phyloP scores from a whole-genome alignment of 1,140 invertebrate genomes.

The Heliconius hewitsoni region DNA sequence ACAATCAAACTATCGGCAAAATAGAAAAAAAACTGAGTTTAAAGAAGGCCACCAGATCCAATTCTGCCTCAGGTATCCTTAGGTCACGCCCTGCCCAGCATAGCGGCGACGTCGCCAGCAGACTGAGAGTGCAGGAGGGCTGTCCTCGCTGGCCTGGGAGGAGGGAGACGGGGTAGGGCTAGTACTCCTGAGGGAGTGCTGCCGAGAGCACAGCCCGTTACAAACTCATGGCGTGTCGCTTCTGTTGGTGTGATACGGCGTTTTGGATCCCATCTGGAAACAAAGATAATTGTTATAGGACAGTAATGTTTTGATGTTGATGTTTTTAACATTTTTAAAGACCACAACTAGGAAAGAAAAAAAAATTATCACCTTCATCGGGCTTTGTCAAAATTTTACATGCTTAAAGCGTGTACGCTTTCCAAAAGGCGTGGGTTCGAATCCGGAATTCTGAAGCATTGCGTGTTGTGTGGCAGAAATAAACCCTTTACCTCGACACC shows the following conservation, averaged over 20 bases:
- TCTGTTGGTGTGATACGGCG: constrained; percentile 96
- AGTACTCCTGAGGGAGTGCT: constrained; percentile 49
- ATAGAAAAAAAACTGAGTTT: not conserved
- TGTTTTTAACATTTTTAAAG: too few species aligned
- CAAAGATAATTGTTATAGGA: not conserved
- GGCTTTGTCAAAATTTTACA: too few species aligned
- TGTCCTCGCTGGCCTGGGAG: constrained; percentile 59
- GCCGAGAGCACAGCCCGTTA: constrained; percentile 76
- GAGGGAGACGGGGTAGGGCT: constrained; percentile 58
- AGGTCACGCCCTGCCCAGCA: constrained; percentile 84
- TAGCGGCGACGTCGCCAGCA: constrained; percentile 83
- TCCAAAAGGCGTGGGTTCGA: too few species aligned
- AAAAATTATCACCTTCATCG: too few species aligned
- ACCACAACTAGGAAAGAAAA: too few species aligned
- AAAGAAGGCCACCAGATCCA: constrained; percentile 49
- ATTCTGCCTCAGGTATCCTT: constrained; percentile 52
- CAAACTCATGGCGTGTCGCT: constrained; percentile 89
- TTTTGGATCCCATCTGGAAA: constrained; percentile 94
- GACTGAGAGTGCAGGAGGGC: constrained; percentile 83
- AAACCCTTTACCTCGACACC: too few species aligned
- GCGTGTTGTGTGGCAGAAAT: too few species aligned
- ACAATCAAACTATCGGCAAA: not conserved
- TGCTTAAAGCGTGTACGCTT: too few species aligned
- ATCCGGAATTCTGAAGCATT: too few species aligned
- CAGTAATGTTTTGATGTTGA: too few species aligned